A percentile compares a stretch with the other conserved stretches of the same genome.
phyloP scores from a whole-genome alignment of 1,140 invertebrate species.

The Brachionus koreanus region DNA sequence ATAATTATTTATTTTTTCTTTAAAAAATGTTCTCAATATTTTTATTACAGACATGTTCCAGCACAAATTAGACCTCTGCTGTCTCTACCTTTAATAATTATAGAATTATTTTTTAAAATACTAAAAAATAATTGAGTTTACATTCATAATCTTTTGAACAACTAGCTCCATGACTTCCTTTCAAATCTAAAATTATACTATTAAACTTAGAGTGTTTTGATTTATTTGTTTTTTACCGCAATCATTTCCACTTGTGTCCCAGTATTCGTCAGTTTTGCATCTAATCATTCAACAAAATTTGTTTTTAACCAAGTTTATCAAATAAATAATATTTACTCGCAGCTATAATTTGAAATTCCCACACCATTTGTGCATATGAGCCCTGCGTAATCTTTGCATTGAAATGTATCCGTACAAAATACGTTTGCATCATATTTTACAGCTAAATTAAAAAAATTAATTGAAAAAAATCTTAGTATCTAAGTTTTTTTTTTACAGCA shows the following conservation, averaged over 20 bases:
- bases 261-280: no score
- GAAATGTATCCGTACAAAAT: conserved; percentile 5
- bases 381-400: conserved; percentile 6
- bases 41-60: background rate
- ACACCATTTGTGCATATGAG: background rate
- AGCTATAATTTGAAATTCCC: background rate
- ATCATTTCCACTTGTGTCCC: background rate
- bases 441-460: background rate
- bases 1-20: background rate
- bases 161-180: background rate
- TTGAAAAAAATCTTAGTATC: background rate
- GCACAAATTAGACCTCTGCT: background rate
- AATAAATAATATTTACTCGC: background rate
- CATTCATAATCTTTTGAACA: background rate
- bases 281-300: no score
- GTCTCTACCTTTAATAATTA: background rate
- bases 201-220: no score
- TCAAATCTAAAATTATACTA: background rate
- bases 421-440: background rate
- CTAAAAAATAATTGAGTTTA: background rate
- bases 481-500: background rate
- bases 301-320: background rate
- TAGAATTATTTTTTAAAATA: background rate
- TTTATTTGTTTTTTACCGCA: no score
- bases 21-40: background rate